Evolutionary conservation across 2,888 invertebrate genomes (phyloP).

Genomic region (Tromatobia lineatoria): DNA sequence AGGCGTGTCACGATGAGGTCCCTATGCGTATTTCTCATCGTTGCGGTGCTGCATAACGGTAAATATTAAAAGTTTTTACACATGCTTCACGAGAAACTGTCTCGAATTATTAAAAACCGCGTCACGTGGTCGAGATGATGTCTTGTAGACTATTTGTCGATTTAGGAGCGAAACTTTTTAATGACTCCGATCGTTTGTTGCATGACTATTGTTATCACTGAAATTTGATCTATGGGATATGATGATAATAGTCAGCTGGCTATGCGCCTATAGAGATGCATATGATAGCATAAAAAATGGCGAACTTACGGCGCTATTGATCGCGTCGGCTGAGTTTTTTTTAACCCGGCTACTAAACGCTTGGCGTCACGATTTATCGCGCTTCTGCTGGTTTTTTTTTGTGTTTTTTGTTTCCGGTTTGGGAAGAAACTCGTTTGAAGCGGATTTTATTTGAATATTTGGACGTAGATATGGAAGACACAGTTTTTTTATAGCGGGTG

Average conservation of each 20-base stretch:
- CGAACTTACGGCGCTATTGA: constrained; percentile 52
- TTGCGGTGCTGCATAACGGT: constrained; percentile 77
- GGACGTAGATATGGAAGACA: not conserved
- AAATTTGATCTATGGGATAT: not conserved
- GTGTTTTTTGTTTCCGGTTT: not conserved
- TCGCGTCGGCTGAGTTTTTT: constrained; percentile 40
- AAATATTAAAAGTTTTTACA: constrained; percentile 50
- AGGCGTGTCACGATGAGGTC: constrained; percentile 82
- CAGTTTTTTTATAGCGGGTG: no score
- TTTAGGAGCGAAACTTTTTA: not conserved
- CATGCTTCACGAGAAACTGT: not conserved
- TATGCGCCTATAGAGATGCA: not conserved
- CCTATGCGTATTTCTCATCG: constrained; percentile 70
- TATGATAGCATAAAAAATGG: constrained; percentile 61
- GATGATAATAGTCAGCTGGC: not conserved
- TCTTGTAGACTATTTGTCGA: constrained; percentile 6
- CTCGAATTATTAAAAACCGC: not conserved
- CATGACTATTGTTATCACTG: not conserved
- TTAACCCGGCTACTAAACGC: constrained; percentile 28
- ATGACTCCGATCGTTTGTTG: not conserved
- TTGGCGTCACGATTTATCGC: constrained; percentile 21
- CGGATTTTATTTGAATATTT: not conserved
- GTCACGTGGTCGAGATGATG: not conserved
- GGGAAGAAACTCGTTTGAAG: not conserved
- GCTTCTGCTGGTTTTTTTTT: not conserved